Conservation (phyloP, 2,888 invertebrate species). For the Rapana venosa region DNA sequence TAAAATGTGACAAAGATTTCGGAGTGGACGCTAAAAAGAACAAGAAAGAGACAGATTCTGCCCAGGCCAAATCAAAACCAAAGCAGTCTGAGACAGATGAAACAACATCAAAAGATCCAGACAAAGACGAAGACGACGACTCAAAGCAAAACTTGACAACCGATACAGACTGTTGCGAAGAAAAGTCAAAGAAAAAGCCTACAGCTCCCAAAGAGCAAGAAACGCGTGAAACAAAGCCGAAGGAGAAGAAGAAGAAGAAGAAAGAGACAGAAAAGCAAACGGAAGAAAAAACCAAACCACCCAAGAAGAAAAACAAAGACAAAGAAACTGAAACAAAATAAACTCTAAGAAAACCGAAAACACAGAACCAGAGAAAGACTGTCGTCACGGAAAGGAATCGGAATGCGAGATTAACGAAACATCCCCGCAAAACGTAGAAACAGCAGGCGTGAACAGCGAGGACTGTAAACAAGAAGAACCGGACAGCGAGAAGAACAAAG, state of each 20-base stretch:
- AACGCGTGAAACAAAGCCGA: background rate
- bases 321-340: background rate
- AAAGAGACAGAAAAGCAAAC: background rate
- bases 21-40: background rate
- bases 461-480: too few species aligned
- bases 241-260: background rate
- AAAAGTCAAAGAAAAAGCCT: background rate
- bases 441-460: too few species aligned
- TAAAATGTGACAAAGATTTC: background rate
- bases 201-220: background rate
- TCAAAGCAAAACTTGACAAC: background rate
- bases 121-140: background rate
- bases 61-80: background rate
- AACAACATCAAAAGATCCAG: background rate
- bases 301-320: background rate
- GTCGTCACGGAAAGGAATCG: background rate
- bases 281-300: background rate
- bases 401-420: too few species aligned
- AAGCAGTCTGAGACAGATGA: background rate
- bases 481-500: background rate
- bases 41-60: background rate
- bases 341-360: background rate
- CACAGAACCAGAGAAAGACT: background rate
- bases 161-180: background rate
- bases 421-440: too few species aligned